phyloP scores from a whole-genome alignment of 2,113 vertebrate genomes.

The Trochalopteron elliotii region DNA sequence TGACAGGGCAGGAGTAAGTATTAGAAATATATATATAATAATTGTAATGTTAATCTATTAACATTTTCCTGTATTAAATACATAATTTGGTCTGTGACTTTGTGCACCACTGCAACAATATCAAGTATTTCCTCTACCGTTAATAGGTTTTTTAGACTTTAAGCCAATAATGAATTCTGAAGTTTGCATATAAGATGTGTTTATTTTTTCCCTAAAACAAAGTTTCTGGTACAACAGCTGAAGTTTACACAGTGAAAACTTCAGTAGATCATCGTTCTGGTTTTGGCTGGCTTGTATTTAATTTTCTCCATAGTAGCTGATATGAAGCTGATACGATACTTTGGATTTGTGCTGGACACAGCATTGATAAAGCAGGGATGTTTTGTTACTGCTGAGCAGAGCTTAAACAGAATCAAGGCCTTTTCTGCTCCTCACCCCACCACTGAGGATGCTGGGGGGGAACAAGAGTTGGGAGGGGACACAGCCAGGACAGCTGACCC shows the following conservation, averaged over 20 bases:
- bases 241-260: background rate
- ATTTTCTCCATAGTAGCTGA: background rate
- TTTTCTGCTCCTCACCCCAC: no score
- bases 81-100: background rate
- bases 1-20: background rate
- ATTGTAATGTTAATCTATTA: background rate
- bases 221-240: background rate
- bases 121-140: background rate
- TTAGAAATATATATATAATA: background rate
- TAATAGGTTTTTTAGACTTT: background rate
- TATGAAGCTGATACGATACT: background rate
- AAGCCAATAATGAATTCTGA: background rate
- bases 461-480: no score
- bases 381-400: no score
- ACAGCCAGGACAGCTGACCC: no score
- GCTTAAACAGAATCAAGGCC: no score
- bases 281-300: no score
- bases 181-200: background rate
- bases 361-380: background rate
- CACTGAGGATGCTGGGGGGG: no score
- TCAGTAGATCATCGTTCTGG: background rate
- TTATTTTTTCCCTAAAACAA: background rate
- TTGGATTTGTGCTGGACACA: background rate
- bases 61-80: background rate
- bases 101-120: background rate